Conservation (phyloP, 2,797 vertebrate species). For the Crocidura indochinensis region DNA sequence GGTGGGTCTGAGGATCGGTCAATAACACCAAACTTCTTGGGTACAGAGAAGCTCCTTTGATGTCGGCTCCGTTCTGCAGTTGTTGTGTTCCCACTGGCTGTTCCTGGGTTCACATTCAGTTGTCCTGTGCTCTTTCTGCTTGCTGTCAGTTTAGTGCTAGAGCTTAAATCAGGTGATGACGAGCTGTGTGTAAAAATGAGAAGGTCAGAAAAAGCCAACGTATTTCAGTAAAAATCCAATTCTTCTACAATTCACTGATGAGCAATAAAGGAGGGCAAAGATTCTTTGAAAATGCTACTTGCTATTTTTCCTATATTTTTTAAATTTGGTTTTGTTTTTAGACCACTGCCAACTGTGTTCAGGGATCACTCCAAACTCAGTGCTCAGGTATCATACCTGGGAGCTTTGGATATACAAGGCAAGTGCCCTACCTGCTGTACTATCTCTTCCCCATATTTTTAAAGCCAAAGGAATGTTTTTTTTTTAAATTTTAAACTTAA, state of each 20-base stretch:
- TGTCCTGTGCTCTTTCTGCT: conserved; percentile 98
- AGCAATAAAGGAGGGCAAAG: not conserved
- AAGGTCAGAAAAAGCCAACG: conserved; percentile 19
- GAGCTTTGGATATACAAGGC: too few species aligned
- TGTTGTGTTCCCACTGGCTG: conserved; percentile 90
- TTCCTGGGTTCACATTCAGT: conserved; percentile 94
- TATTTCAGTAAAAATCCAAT: not conserved
- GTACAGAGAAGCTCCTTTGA: conserved; percentile 98
- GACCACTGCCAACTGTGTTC: too few species aligned
- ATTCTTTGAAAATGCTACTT: conserved; percentile 33
- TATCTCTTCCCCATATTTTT: too few species aligned
- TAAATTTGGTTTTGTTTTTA: too few species aligned
- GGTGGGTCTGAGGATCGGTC: conserved; percentile 95
- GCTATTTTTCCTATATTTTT: not conserved
- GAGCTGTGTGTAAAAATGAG: conserved; percentile 91
- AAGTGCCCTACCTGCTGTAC: too few species aligned
- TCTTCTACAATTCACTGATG: not conserved
- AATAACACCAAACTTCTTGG: conserved; percentile 98
- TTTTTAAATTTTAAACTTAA: conserved; percentile 18
- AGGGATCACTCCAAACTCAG: too few species aligned
- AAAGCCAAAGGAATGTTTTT: not conserved
- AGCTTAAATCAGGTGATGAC: conserved; percentile 97
- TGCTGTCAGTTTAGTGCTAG: conserved; percentile 95
- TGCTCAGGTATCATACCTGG: too few species aligned
- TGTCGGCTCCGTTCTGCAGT: conserved; percentile 96